Base-by-base conservation (phyloP, 2,888 invertebrate genomes). In the Xiphydria camelus region DNA sequence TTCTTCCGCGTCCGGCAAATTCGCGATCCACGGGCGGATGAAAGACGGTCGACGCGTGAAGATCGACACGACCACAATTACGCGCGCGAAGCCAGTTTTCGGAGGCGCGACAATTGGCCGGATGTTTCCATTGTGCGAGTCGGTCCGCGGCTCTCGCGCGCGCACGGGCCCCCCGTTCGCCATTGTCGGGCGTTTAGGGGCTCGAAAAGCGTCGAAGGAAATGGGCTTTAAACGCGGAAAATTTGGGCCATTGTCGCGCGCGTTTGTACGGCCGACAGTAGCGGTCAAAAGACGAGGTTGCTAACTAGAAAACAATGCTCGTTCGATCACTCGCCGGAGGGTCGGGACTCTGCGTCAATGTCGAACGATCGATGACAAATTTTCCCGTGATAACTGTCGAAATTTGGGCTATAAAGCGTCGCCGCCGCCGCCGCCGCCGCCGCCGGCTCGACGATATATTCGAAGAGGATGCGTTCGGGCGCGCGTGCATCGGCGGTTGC, bases 41-140 rank as follows among this genome's bases (percentile, higher is more conserved):
- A n/a, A n/a, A n/a, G n/a, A n/a, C n/a, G n/a, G n/a, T n/a, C n/a
- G n/a, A n/a, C n/a, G n/a, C n/a, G n/a, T n/a, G n/a, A n/a, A n/a
- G n/a, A n/a, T 29, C 29, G 57, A 64, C 60, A 59, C 53, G 53
- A 59, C 64, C 64, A 66, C 65, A 66, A 63, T 64, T 61, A 64
- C 57, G 57, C 50, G n/a, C n/a, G 57, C 44, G 35, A 49, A 41
- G 32, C 35, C 34, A 29, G 29, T 29, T 10, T 29, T 29, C 29
- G 57, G 34, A 36, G 59, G 64, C 61, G 64, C 66, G 70, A 72
- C 70, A 73, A 75, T 75, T 72, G 74, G 73, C 74, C 75, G 75
- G 75, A 74, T 73, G 73, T 75, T 73, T 72, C 64, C 61, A 68
- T 68, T 66, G 67, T 66, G n/a, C 46, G 26, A n/a, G 23, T n/a